These are phyloP conservation scores for Physeter macrocephalus DNA, from an alignment of 2,113 vertebrate genomes.

Conservation along the genomic window DNA sequence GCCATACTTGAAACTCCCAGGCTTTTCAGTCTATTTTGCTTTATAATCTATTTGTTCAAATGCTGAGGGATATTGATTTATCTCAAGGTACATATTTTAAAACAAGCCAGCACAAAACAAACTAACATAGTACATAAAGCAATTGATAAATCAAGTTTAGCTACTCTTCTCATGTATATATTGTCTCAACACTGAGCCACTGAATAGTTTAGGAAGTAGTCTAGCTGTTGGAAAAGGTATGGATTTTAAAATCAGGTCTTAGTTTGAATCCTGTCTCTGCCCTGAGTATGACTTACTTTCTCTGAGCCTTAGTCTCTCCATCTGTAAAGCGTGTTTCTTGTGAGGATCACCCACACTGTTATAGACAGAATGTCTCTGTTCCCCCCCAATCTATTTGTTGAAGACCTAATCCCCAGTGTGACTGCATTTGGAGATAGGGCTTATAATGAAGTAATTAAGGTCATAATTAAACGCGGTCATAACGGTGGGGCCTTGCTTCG, in stretches of 20 bases:
- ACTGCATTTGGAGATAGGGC: background rate
- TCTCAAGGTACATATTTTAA: conserved; percentile 12
- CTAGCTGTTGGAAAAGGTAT: background rate
- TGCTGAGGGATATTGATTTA: background rate
- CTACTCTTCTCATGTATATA: background rate
- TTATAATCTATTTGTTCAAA: background rate
- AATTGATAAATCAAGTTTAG: background rate
- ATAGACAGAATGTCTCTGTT: background rate
- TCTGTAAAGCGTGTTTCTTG: background rate
- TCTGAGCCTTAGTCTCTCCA: background rate
- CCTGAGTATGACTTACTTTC: background rate
- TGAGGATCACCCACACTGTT: background rate
- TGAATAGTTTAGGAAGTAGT: background rate
- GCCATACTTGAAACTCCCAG: background rate
- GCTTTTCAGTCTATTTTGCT: background rate
- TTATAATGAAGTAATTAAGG: background rate
- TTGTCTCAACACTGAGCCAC: background rate
- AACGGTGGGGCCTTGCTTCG: background rate
- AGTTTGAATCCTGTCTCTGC: background rate
- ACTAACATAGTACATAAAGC: background rate
- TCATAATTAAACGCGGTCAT: background rate
- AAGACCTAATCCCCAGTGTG: background rate
- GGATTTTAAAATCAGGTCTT: background rate
- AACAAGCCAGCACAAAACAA: conserved; percentile 1
- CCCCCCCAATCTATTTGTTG: background rate